Percentiles rank a stretch among this genome's conserved stretches.
Evolutionary conservation across 1,140 invertebrate species (phyloP).

Genomic region (Atopsyche davidsoni): DNA sequence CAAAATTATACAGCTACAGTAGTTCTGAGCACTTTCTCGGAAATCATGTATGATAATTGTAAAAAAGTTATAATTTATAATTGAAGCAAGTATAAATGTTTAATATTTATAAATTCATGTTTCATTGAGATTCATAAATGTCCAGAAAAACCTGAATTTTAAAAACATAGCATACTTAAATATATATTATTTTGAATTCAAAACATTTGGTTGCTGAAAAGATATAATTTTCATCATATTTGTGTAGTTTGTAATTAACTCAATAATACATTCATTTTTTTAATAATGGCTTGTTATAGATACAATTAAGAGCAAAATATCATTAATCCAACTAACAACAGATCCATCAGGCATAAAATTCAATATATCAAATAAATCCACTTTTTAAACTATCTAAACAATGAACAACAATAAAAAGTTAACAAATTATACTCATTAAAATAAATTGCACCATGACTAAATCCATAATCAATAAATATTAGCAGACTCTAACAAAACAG

Average conservation of each 20-base stretch:
- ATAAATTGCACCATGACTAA: constrained; percentile 2
- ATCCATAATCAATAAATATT: constrained; percentile 33
- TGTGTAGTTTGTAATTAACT: constrained; percentile 7
- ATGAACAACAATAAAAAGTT: constrained; percentile 3
- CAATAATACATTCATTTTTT: constrained; percentile 1
- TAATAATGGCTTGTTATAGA: constrained; percentile 6
- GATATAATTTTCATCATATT: background rate
- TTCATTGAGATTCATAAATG: too few relatives aligned
- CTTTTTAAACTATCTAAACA: too few relatives aligned
- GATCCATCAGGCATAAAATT: too few relatives aligned
- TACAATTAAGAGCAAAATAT: too few relatives aligned
- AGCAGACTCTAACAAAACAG: constrained; percentile 55
- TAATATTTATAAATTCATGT: background rate
- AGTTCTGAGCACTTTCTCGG: too few relatives aligned
- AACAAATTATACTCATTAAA: background rate
- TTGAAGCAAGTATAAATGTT: background rate
- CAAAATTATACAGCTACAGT: too few relatives aligned
- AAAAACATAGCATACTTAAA: too few relatives aligned
- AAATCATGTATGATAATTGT: too few relatives aligned
- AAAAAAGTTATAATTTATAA: too few relatives aligned
- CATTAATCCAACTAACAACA: background rate
- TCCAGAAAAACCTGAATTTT: too few relatives aligned
- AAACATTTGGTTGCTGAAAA: background rate
- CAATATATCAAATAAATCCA: constrained; percentile 1
- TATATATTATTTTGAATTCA: too few relatives aligned